phyloP scores from a whole-genome alignment of 2,888 invertebrate species.

The Conchocele bisecta region DNA sequence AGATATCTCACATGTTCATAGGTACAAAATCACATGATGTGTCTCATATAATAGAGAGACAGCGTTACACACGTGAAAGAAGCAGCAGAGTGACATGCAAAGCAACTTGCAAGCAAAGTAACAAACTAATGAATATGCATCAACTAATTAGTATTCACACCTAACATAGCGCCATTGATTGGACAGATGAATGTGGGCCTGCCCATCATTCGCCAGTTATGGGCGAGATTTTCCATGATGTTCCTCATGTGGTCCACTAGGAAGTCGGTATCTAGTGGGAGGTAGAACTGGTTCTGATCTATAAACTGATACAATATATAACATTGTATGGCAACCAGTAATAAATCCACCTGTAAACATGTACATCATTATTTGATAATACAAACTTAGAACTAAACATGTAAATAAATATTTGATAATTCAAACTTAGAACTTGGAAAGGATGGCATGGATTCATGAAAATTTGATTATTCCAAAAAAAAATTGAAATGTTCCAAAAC shows the following conservation, averaged over 20 bases:
- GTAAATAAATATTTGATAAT: no score
- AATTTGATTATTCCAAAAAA: no score
- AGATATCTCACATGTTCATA: no score
- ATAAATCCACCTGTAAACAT: no score
- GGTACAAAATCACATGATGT: no score
- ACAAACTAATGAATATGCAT: not conserved
- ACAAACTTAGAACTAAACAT: no score
- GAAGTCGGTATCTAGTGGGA: slow-evolving; percentile 98
- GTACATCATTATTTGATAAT: no score
- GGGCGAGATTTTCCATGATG: slow-evolving; percentile 98
- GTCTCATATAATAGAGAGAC: not conserved
- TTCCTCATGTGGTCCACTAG: slow-evolving; percentile 99
- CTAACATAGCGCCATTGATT: slow-evolving; percentile 75
- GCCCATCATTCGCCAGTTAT: slow-evolving; percentile 99
- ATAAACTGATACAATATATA: no score
- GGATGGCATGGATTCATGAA: no score
- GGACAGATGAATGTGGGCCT: slow-evolving; percentile 87
- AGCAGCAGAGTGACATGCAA: not conserved
- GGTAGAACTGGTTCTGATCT: slow-evolving; percentile 98
- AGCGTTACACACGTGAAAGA: not conserved
- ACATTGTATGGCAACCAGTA: no score
- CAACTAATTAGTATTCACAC: slow-evolving; percentile 63
- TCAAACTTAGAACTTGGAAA: no score
- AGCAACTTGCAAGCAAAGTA: not conserved
- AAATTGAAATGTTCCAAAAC: no score